These are phyloP conservation scores for Ciconia stormi DNA, from an alignment of 2,113 vertebrate species.

Conservation along the genomic window DNA sequence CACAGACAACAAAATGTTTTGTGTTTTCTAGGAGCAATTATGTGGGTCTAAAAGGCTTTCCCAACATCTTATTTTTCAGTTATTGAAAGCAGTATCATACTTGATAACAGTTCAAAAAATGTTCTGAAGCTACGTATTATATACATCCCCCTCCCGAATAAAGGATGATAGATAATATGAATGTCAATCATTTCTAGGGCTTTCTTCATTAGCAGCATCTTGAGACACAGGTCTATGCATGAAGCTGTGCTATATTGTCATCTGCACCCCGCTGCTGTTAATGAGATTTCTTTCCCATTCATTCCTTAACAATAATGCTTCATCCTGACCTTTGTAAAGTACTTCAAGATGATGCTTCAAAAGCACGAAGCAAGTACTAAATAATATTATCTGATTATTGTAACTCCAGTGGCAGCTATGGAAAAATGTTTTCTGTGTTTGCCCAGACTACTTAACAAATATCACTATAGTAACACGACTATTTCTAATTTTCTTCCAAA, in stretches of 20 bases:
- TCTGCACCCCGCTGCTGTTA: not conserved
- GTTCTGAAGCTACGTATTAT: not conserved
- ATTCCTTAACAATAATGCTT: not conserved
- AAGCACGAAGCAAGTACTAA: constrained; percentile 27
- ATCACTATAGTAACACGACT: not conserved
- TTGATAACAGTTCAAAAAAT: not conserved
- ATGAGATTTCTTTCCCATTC: not conserved
- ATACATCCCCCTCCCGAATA: not conserved
- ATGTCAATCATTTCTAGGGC: not conserved
- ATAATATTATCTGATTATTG: constrained; percentile 29
- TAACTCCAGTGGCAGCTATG: not conserved
- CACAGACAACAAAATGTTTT: not conserved
- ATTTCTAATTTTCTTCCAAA: constrained; percentile 27
- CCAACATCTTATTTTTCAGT: not conserved
- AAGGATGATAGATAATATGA: not conserved
- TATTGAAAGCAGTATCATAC: not conserved
- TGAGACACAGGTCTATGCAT: not conserved
- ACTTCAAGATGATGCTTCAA: not conserved
- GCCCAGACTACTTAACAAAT: not conserved
- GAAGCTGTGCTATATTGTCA: not conserved
- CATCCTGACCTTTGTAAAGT: not conserved
- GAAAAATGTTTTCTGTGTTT: not conserved
- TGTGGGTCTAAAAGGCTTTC: constrained; percentile 32
- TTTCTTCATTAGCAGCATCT: not conserved
- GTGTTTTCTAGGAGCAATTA: not conserved